Base-by-base conservation (phyloP, 2,888 invertebrate genomes). In the Leucozona laternaria region DNA sequence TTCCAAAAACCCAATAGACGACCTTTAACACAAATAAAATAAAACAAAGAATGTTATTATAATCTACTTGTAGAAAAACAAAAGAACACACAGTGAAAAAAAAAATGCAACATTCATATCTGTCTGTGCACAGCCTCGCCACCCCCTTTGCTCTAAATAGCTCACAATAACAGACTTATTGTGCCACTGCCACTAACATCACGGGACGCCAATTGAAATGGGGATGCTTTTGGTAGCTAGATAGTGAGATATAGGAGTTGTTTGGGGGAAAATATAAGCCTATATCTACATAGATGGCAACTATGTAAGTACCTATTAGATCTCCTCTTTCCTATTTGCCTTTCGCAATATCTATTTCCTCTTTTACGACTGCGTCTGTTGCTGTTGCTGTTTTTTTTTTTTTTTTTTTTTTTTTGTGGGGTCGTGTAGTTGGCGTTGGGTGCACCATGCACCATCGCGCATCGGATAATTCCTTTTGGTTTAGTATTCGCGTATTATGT, bases 271-370 rank as follows among this genome's bases (percentile, higher is more conserved):
- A 31, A 17, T 20, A 17, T 20, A 37, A 55, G 66, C 75, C 82
- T 82, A n/a, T n/a, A n/a, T n/a, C n/a, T n/a, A n/a, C n/a, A n/a
- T n/a, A n/a, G n/a, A n/a, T n/a, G n/a, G n/a, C n/a, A n/a, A n/a
- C n/a, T n/a, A n/a, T n/a, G n/a, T n/a, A n/a, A n/a, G n/a, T n/a
- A n/a, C n/a, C 40, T 60, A 82, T 79, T 86, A 86, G 78, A 86
- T 73, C 73, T 55, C 70, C 60, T 70, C 53, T 77, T 78, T 64
- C 53, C 68, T 81, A 64, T 75, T 73, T 55, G 66, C 45, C 68
- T 80, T 85, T 80, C 60, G 70, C 77, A 78, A 78, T 81, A 79
- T 79, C 58, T 71, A 82, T 82, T 86, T 86, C 82, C 86, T 86
- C 77, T 81, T 84, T 84, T 70, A 50, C 34, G 40, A 50, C 48